Evolutionary conservation across 2,113 vertebrate genomes (phyloP).

Genomic region (Struthio camelus): DNA sequence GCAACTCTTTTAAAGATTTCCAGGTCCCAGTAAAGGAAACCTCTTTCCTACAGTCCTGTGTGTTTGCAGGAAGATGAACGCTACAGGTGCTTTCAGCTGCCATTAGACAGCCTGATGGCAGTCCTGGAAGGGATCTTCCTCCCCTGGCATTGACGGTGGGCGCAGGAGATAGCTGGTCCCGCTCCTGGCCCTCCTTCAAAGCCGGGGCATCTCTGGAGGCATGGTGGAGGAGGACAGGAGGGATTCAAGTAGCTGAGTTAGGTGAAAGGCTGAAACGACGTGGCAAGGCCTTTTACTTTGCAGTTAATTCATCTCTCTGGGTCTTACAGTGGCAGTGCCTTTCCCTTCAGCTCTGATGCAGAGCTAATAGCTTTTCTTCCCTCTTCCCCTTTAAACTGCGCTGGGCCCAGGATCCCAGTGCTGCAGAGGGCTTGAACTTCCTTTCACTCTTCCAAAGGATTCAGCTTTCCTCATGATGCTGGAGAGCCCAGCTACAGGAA

Average conservation of each 20-base stretch:
- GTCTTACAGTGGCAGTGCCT: background rate
- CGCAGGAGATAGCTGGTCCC: background rate
- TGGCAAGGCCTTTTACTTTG: background rate
- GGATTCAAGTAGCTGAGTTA: background rate
- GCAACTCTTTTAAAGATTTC: background rate
- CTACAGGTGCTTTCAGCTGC: background rate
- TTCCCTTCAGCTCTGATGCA: background rate
- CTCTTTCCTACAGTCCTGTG: background rate
- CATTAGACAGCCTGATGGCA: fast-evolving
- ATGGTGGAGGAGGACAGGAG: background rate
- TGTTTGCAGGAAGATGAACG: background rate
- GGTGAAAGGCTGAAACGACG: fast-evolving
- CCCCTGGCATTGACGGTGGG: background rate
- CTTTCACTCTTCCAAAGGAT: background rate
- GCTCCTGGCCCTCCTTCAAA: background rate
- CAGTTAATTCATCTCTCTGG: background rate
- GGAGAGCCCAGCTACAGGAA: background rate
- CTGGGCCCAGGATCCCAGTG: background rate
- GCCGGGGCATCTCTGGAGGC: background rate
- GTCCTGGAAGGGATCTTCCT: background rate
- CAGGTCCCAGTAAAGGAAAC: background rate
- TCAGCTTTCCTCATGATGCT: background rate
- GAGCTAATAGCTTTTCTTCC: background rate
- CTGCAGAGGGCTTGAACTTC: background rate
- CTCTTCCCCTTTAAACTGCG: background rate